Conservation (phyloP, 2,113 vertebrate species). For the Clarias magur region DNA sequence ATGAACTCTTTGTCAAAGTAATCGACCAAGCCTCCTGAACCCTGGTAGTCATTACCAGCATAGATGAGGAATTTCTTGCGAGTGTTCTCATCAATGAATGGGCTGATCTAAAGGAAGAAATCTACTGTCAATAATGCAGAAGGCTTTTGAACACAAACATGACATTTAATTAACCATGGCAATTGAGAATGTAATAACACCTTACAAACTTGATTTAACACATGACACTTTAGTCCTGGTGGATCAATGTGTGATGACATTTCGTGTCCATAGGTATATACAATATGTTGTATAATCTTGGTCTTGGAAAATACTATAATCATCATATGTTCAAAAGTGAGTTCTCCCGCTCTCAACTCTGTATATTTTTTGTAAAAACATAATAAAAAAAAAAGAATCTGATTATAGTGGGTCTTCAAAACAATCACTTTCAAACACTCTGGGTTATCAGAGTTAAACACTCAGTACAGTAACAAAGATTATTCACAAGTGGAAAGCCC, state of each 20-base stretch:
- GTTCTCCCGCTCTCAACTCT: too few relatives aligned
- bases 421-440: too few relatives aligned
- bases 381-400: too few relatives aligned
- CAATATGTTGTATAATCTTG: background rate
- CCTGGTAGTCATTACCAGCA: constrained; percentile 92
- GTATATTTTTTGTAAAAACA: too few relatives aligned
- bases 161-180: constrained; percentile 35
- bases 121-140: background rate
- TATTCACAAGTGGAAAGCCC: too few relatives aligned
- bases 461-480: too few relatives aligned
- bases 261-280: constrained; percentile 9
- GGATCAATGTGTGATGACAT: constrained; percentile 4
- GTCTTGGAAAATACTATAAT: background rate
- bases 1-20: constrained; percentile 91
- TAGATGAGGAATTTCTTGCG: constrained; percentile 96
- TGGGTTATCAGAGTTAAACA: too few relatives aligned
- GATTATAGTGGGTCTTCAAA: too few relatives aligned
- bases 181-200: background rate
- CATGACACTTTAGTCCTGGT: constrained; percentile 8
- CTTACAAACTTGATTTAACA: constrained; percentile 5
- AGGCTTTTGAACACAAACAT: constrained; percentile 21
- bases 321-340: background rate
- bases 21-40: constrained; percentile 87
- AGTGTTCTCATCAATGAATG: constrained; percentile 96
- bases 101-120: constrained; percentile 80